phyloP scores from a whole-genome alignment of 1,140 invertebrate genomes.

The Probaryconus sp. region DNA sequence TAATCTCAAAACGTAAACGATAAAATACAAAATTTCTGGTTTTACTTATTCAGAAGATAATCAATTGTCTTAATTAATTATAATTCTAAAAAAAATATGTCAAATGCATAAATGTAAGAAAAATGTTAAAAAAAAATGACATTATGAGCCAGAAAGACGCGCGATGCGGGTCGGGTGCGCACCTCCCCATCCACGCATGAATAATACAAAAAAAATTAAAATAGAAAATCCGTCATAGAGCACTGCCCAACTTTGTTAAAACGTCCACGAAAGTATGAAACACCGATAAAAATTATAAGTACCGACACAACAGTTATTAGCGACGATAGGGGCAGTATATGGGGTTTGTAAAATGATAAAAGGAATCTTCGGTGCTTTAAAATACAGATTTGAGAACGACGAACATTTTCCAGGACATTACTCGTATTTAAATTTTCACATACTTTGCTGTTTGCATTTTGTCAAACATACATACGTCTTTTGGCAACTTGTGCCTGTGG shows the following conservation, averaged over 20 bases:
- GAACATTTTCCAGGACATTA: constrained; percentile 29
- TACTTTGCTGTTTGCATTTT: constrained; percentile 65
- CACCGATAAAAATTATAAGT: too few relatives aligned
- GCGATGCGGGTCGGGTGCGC: constrained; percentile 75
- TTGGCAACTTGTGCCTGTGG: constrained; percentile 79
- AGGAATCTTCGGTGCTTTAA: constrained; percentile 51
- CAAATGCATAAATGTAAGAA: constrained; percentile 16
- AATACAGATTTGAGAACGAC: constrained; percentile 15
- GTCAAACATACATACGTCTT: constrained; percentile 52
- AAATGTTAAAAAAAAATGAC: constrained; percentile 18
- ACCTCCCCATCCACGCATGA: constrained; percentile 67
- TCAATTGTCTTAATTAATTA: too few relatives aligned
- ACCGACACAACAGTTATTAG: too few relatives aligned
- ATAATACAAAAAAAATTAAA: too few relatives aligned
- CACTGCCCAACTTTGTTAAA: constrained; percentile 44
- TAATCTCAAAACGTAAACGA: too few relatives aligned
- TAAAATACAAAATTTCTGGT: too few relatives aligned
- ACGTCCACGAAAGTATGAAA: too few relatives aligned
- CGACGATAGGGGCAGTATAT: constrained; percentile 61
- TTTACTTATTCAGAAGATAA: too few relatives aligned
- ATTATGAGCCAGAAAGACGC: constrained; percentile 21
- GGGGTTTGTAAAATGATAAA: constrained; percentile 51
- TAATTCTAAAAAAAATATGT: too few relatives aligned
- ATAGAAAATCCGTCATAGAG: too few relatives aligned
- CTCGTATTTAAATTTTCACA: constrained; percentile 19